Evolutionary conservation across 1,140 invertebrate species (phyloP).

Genomic region (Drosophila arizonae): DNA sequence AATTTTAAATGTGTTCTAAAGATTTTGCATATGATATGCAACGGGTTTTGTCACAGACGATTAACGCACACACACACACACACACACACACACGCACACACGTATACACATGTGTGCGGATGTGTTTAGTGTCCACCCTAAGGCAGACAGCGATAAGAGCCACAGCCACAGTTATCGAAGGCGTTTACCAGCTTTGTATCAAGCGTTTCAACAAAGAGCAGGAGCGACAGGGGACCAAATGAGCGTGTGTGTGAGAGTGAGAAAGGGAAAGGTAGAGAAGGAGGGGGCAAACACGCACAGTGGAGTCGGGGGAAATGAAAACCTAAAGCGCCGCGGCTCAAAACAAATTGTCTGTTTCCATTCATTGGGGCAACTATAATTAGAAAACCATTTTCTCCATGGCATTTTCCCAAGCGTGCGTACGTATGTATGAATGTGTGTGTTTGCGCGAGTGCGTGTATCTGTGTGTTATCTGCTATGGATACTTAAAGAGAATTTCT

Average conservation of each 20-base stretch:
- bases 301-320: slow-evolving; percentile 8
- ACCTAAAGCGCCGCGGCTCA: slow-evolving; percentile 24
- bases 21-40: slow-evolving; percentile 33
- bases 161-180: slow-evolving; percentile 17
- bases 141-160: slow-evolving; percentile 15
- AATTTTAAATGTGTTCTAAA: slow-evolving; percentile 2
- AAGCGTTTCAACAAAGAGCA: slow-evolving; percentile 6
- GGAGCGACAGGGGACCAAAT: background rate
- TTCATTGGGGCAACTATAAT: slow-evolving; percentile 53
- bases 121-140: slow-evolving; percentile 15
- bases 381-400: slow-evolving; percentile 45
- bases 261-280: background rate
- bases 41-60: slow-evolving; percentile 29
- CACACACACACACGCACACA: background rate
- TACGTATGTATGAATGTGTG: background rate
- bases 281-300: background rate
- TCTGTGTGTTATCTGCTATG: slow-evolving; percentile 27
- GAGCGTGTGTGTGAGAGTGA: background rate
- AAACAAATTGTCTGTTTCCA: slow-evolving; percentile 43
- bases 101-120: background rate
- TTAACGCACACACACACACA: slow-evolving; percentile 6
- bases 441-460: background rate
- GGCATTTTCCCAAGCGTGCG: slow-evolving; percentile 30
- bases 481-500: slow-evolving; percentile 34
- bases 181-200: slow-evolving; percentile 20